These are phyloP conservation scores for Zaprionus kolodkinae DNA, from an alignment of 1,140 invertebrate genomes.

Conservation along the genomic window DNA sequence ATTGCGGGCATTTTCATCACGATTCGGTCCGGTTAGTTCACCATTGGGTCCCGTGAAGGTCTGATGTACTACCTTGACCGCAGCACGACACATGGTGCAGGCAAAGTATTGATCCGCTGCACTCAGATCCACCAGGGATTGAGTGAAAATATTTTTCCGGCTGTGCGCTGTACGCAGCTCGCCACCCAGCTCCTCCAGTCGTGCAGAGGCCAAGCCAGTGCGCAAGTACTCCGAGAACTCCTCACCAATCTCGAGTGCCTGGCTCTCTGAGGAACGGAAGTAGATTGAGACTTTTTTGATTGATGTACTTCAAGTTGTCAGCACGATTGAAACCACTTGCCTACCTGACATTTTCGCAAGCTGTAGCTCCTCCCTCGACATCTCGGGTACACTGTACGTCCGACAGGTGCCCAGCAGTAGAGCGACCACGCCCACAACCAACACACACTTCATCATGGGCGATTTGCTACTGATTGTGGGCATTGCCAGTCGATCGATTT, in stretches of 20 bases:
- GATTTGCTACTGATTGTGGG: slow-evolving; percentile 40
- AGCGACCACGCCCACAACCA: slow-evolving; percentile 30
- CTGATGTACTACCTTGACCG: slow-evolving; percentile 82
- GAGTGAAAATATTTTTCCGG: slow-evolving; percentile 63
- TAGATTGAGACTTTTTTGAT: not conserved
- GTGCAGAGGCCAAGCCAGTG: slow-evolving; percentile 51
- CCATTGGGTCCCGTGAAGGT: slow-evolving; percentile 63
- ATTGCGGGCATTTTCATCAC: slow-evolving; percentile 85
- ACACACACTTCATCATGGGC: slow-evolving; percentile 41
- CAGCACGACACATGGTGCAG: slow-evolving; percentile 85
- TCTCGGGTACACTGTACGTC: slow-evolving; percentile 33
- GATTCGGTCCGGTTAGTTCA: slow-evolving; percentile 55
- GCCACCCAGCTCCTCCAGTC: slow-evolving; percentile 40
- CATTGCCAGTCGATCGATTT: slow-evolving; percentile 17
- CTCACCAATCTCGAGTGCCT: slow-evolving; percentile 64
- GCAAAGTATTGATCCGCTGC: slow-evolving; percentile 69
- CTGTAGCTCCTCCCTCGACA: slow-evolving; percentile 35
- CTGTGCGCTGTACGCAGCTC: slow-evolving; percentile 53
- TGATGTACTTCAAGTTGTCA: slow-evolving; percentile 42
- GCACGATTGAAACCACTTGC: slow-evolving; percentile 18
- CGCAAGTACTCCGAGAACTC: slow-evolving; percentile 64
- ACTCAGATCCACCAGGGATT: slow-evolving; percentile 54
- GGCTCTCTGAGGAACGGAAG: slow-evolving; percentile 36
- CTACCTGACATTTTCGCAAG: slow-evolving; percentile 49
- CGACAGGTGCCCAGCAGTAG: slow-evolving; percentile 25